phyloP scores from a whole-genome alignment of 2,888 invertebrate species.

The Thymelicus acteon region DNA sequence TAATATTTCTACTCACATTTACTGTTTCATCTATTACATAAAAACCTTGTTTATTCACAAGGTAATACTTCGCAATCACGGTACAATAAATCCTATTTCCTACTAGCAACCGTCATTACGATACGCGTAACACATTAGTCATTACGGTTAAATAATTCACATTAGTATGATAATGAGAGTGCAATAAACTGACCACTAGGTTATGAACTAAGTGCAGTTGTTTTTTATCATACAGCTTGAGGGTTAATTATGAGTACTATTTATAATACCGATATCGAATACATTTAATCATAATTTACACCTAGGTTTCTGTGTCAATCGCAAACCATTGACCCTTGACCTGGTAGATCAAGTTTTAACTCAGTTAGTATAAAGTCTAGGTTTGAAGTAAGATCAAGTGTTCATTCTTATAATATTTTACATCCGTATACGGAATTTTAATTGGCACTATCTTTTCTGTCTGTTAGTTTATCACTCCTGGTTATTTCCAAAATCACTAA shows the following conservation, averaged over 20 bases:
- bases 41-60: constrained; percentile 6
- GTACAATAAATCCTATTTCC: constrained; percentile 10
- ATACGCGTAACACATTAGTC: neutral
- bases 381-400: too few species aligned
- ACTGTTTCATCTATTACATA: constrained; percentile 3
- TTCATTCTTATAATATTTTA: too few species aligned
- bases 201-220: constrained; percentile 1
- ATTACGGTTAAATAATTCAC: constrained; percentile 17
- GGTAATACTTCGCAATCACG: constrained; percentile 12
- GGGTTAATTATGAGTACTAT: neutral
- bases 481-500: too few species aligned
- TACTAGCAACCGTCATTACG: neutral
- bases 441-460: too few species aligned
- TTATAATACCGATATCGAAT: neutral
- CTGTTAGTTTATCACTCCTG: too few species aligned
- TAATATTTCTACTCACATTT: neutral
- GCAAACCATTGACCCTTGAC: too few species aligned
- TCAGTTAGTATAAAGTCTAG: too few species aligned
- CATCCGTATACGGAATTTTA: too few species aligned
- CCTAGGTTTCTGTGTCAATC: too few species aligned
- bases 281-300: too few species aligned
- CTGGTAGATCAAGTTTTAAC: too few species aligned
- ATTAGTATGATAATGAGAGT: constrained; percentile 36
- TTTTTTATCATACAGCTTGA: neutral
- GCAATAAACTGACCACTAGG: constrained; percentile 36